A percentile compares a stretch with the other conserved stretches of the same genome.
Evolutionary conservation across 2,888 invertebrate genomes (phyloP).

Genomic region (Andrena minutula): DNA sequence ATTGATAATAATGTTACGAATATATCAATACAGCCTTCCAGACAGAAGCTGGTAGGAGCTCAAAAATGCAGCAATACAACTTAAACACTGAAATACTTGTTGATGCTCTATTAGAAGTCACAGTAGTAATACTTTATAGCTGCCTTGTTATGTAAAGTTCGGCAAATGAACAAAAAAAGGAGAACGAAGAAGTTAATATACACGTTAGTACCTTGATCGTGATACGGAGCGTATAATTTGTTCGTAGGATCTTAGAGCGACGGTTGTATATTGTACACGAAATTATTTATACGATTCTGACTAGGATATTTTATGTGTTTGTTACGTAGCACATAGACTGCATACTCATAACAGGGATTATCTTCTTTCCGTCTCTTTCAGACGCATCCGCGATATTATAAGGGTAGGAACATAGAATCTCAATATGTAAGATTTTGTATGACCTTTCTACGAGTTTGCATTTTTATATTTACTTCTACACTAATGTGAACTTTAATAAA

Average conservation of each 20-base stretch:
- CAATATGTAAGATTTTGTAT: constrained; percentile 71
- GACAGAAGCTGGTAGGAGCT: constrained; percentile 54
- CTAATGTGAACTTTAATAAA: constrained; percentile 70
- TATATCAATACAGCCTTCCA: constrained; percentile 59
- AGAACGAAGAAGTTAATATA: constrained; percentile 54
- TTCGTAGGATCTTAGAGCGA: constrained; percentile 57
- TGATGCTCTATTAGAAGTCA: constrained; percentile 44
- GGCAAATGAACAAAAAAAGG: constrained; percentile 47
- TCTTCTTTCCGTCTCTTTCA: constrained; percentile 38
- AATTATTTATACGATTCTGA: constrained; percentile 56
- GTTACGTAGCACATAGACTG: constrained; percentile 56
- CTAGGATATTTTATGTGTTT: constrained; percentile 56
- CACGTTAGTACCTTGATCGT: constrained; percentile 64
- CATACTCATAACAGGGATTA: constrained; percentile 63
- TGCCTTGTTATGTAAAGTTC: constrained; percentile 65
- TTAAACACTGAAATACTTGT: constrained; percentile 56
- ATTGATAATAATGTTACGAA: constrained; percentile 59
- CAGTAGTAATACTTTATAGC: constrained; percentile 50
- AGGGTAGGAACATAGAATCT: constrained; percentile 58
- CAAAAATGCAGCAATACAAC: constrained; percentile 59
- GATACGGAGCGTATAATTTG: constrained; percentile 58
- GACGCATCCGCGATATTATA: constrained; percentile 28
- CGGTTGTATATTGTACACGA: constrained; percentile 69
- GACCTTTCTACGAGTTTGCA: constrained; percentile 77
- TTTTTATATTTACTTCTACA: constrained; percentile 86